phyloP scores from a whole-genome alignment of 2,888 invertebrate genomes.

The Balanococcus diminutus region DNA sequence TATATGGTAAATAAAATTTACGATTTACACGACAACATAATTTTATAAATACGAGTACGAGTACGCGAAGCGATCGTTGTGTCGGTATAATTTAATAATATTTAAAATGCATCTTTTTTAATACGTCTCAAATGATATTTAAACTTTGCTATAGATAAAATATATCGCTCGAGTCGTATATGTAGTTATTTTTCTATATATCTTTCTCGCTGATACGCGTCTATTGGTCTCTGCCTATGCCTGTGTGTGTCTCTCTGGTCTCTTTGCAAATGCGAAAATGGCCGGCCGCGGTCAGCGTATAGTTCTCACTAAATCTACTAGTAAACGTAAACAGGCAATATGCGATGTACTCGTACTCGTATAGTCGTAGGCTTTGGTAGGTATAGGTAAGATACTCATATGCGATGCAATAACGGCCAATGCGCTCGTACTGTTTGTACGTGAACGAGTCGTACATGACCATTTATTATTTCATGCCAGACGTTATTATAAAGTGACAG shows the following conservation, averaged over 20 bases:
- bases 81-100: slow-evolving; percentile 23
- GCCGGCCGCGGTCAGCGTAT: too few relatives aligned
- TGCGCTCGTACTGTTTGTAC: slow-evolving; percentile 42
- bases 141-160: slow-evolving; percentile 33
- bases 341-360: background rate
- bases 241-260: background rate
- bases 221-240: background rate
- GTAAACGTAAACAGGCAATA: slow-evolving; percentile 11
- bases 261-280: background rate
- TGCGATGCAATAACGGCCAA: slow-evolving; percentile 6
- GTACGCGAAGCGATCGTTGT: background rate
- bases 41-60: slow-evolving; percentile 36
- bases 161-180: slow-evolving; percentile 17
- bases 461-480: slow-evolving; percentile 49
- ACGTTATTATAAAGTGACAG: slow-evolving; percentile 52
- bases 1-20: slow-evolving; percentile 30
- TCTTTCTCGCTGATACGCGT: background rate
- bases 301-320: slow-evolving; percentile 27
- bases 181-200: slow-evolving; percentile 28
- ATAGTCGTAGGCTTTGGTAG: background rate
- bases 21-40: slow-evolving; percentile 40
- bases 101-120: slow-evolving; percentile 30
- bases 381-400: background rate
- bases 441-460: slow-evolving; percentile 43
- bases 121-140: slow-evolving; percentile 33